Conservation (phyloP, 2,888 invertebrate genomes). For the Tetanocera ferruginea region DNA sequence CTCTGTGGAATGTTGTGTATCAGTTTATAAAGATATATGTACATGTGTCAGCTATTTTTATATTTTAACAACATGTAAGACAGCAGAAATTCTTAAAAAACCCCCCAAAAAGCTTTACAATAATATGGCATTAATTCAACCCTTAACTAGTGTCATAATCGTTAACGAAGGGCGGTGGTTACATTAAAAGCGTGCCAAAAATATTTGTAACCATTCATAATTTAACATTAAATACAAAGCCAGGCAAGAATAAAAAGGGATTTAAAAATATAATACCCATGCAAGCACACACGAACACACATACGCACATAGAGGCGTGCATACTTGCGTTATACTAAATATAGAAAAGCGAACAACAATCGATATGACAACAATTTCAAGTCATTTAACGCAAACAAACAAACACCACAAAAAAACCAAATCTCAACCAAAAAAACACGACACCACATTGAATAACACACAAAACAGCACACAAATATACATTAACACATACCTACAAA, state of each 20-base stretch:
- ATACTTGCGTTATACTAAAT: neutral
- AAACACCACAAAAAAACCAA: neutral
- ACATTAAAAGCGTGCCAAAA: conserved; percentile 31
- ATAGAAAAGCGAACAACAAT: neutral
- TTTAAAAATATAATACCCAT: neutral
- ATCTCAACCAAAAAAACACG: neutral
- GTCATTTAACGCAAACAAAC: conserved; percentile 29
- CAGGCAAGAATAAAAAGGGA: neutral
- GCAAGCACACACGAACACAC: neutral
- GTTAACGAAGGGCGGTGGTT: neutral
- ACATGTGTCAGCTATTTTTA: no score
- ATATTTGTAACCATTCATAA: conserved; percentile 39
- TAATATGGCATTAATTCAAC: neutral
- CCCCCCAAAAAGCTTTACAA: no score
- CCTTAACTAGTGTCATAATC: conserved; percentile 18
- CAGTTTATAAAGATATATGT: no score
- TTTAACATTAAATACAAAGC: conserved; percentile 34
- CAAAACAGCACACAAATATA: neutral
- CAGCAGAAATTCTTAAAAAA: no score
- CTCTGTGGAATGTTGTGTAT: no score
- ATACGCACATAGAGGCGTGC: neutral
- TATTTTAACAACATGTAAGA: no score
- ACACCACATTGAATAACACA: neutral
- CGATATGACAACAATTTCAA: conserved; percentile 22
- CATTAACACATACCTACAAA: neutral